Percentiles rank a stretch among this genome's conserved stretches.
phyloP scores from a whole-genome alignment of 2,888 invertebrate genomes.

The Creontiades dilutus region DNA sequence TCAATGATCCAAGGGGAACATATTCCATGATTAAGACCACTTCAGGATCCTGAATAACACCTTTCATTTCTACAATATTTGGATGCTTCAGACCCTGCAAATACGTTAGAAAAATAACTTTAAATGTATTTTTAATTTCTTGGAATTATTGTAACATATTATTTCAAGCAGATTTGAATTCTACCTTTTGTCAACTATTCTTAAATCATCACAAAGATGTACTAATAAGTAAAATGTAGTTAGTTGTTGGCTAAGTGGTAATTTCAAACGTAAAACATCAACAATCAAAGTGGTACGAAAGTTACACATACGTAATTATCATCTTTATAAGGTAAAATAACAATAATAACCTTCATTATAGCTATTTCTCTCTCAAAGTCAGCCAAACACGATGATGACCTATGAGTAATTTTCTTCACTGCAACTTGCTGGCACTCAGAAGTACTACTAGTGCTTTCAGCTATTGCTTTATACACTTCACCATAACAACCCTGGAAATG shows the following conservation, averaged over 20 bases:
- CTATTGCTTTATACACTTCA: constrained; percentile 88
- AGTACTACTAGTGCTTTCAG: constrained; percentile 82
- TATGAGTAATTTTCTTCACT: constrained; percentile 83
- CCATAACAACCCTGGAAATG: constrained; percentile 88
- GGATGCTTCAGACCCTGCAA: constrained; percentile 87
- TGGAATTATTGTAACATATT: too few species aligned
- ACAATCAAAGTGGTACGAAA: too few species aligned
- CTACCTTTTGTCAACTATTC: too few species aligned
- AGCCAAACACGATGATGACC: constrained; percentile 76
- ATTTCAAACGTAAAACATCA: too few species aligned
- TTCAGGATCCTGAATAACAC: constrained; percentile 88
- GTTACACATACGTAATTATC: too few species aligned
- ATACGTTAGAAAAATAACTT: too few species aligned
- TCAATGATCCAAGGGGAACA: constrained; percentile 89
- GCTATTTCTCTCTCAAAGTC: constrained; percentile 92
- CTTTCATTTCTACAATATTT: constrained; percentile 93
- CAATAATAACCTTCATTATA: constrained; percentile 87
- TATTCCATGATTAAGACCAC: constrained; percentile 94
- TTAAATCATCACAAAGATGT: too few species aligned
- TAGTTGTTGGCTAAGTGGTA: too few species aligned
- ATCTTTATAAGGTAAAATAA: background rate
- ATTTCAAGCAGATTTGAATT: too few species aligned
- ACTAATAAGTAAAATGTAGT: too few species aligned
- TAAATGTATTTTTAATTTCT: too few species aligned
- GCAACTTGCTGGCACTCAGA: constrained; percentile 81